Evolutionary conservation across 2,797 vertebrate genomes (phyloP).

Genomic region (Nyctalus aviator): DNA sequence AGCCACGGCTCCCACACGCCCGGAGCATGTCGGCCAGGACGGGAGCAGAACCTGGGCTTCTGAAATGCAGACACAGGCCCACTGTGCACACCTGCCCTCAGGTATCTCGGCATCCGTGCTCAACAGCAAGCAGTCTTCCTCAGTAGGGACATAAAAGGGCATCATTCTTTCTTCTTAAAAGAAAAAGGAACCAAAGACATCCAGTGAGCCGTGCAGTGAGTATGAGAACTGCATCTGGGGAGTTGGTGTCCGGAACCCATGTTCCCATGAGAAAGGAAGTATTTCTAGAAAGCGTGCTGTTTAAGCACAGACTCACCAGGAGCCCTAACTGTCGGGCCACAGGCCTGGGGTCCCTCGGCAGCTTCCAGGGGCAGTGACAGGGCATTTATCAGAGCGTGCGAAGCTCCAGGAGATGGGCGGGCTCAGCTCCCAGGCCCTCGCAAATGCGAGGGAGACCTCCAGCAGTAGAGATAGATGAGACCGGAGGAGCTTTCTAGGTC

Average conservation of each 20-base stretch:
- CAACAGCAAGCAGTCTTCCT: neutral
- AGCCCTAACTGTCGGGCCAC: neutral
- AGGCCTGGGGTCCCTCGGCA: neutral
- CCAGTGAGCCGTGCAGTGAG: neutral
- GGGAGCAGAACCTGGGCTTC: neutral
- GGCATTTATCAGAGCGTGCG: neutral
- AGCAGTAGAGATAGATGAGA: neutral
- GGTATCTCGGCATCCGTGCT: neutral
- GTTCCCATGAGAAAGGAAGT: neutral
- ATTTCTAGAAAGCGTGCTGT: neutral
- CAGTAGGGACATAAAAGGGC: neutral
- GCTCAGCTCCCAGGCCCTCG: neutral
- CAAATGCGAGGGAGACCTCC: neutral
- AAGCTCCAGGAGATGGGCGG: neutral
- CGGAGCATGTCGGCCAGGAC: neutral
- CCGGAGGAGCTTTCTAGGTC: neutral
- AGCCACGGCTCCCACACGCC: neutral
- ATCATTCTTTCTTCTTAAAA: neutral
- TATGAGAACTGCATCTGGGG: neutral
- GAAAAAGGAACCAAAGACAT: neutral
- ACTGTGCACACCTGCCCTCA: accelerated
- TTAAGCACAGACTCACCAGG: neutral
- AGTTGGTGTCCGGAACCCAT: neutral
- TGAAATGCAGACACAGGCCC: neutral
- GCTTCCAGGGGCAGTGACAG: neutral